A percentile compares a stretch with the other conserved stretches of the same genome.
These are phyloP conservation scores for Tachyglossus aculeatus DNA, from an alignment of 2,797 vertebrate species.

Conservation along the genomic window DNA sequence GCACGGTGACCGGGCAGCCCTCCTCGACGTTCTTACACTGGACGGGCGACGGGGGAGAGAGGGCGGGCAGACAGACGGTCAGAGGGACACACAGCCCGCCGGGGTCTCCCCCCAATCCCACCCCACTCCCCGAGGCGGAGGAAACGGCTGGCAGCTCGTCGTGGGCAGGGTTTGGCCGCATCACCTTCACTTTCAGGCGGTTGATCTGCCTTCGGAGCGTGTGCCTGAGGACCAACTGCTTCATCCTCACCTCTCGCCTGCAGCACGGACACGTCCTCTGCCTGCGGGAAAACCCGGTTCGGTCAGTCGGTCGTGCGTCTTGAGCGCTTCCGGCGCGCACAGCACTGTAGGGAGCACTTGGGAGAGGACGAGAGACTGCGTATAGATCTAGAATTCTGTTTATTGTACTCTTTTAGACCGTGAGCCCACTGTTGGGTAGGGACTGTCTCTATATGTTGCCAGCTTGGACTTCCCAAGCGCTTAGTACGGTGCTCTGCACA, in stretches of 20 bases:
- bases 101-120: not conserved
- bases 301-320: too few species aligned
- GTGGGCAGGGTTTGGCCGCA: not conserved
- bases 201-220: conserved; percentile 82
- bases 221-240: conserved; percentile 80
- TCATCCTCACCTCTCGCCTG: conserved; percentile 78
- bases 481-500: too few species aligned
- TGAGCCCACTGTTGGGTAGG: too few species aligned
- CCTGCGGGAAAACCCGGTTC: conserved; percentile 64
- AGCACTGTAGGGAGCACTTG: too few species aligned
- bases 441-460: too few species aligned
- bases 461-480: too few species aligned
- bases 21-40: conserved; percentile 83
- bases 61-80: not conserved
- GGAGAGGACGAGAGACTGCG: too few species aligned
- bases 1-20: conserved; percentile 79
- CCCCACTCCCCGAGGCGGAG: not conserved
- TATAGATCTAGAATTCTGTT: too few species aligned
- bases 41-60: not conserved
- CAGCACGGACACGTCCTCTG: conserved; percentile 87
- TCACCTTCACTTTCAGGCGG: conserved; percentile 83
- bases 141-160: too few species aligned
- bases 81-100: not conserved
- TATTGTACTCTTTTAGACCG: too few species aligned
- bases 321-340: too few species aligned